Evolutionary conservation across 2,797 vertebrate species (phyloP).

Genomic region (Tachyglossus aculeatus): DNA sequence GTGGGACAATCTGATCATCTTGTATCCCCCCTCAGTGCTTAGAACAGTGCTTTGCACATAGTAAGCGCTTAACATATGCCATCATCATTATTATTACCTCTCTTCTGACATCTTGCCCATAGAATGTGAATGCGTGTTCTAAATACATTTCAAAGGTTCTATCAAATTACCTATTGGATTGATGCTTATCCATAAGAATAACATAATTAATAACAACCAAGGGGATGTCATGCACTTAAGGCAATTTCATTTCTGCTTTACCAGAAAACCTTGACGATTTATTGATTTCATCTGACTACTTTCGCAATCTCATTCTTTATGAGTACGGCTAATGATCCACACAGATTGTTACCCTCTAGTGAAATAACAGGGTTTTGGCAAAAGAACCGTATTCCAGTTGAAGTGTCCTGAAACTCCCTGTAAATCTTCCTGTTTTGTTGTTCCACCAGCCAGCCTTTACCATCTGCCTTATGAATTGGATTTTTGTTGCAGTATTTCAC

Average conservation of each 20-base stretch:
- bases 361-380: constrained; percentile 56
- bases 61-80: too few relatives aligned
- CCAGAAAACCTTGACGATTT: constrained; percentile 37
- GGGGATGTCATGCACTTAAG: constrained; percentile 25
- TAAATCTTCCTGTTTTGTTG: constrained; percentile 72
- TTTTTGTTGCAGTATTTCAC: constrained; percentile 70
- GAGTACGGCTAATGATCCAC: constrained; percentile 57
- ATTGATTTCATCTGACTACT: constrained; percentile 55
- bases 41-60: too few relatives aligned
- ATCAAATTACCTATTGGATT: too few relatives aligned
- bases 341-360: constrained; percentile 66
- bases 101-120: too few relatives aligned
- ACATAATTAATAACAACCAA: background rate
- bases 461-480: constrained; percentile 69
- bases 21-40: too few relatives aligned
- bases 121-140: too few relatives aligned
- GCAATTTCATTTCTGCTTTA: constrained; percentile 18
- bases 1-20: too few relatives aligned
- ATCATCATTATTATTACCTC: too few relatives aligned
- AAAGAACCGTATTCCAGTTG: constrained; percentile 59
- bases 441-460: constrained; percentile 62
- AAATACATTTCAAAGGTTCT: too few relatives aligned
- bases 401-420: constrained; percentile 67
- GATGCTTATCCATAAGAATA: too few relatives aligned
- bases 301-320: constrained; percentile 53